Evolutionary conservation across 1,140 invertebrate species (phyloP).

Genomic region (Venturia canescens): DNA sequence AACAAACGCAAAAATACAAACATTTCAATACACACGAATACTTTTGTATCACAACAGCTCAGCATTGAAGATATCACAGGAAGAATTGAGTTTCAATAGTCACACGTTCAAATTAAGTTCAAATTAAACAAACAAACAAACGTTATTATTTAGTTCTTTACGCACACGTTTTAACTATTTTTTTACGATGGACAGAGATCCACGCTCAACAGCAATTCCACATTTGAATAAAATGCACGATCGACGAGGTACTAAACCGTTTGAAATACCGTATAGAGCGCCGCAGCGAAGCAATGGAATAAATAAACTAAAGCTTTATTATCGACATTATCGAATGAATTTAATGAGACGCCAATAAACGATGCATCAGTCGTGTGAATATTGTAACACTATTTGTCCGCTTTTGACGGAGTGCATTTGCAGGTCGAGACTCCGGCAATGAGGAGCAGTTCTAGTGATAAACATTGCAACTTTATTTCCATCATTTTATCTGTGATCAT

Average conservation of each 20-base stretch:
- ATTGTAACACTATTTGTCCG: background rate
- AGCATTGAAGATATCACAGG: background rate
- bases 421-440: background rate
- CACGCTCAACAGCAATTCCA: too few relatives aligned
- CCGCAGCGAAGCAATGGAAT: too few relatives aligned
- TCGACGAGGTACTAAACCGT: too few relatives aligned
- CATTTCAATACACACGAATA: background rate
- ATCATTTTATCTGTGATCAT: background rate
- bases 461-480: background rate
- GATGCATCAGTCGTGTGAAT: background rate
- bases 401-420: background rate
- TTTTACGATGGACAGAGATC: too few relatives aligned
- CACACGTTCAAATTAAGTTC: background rate
- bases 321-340: too few relatives aligned
- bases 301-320: too few relatives aligned
- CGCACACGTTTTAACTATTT: too few relatives aligned
- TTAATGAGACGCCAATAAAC: too few relatives aligned
- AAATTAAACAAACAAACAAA: background rate
- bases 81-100: background rate
- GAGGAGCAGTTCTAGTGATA: background rate
- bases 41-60: background rate
- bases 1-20: constrained; percentile 25
- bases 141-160: too few relatives aligned
- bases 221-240: too few relatives aligned
- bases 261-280: too few relatives aligned